Conservation (phyloP, 2,888 invertebrate species). For the Ecdyonurus torrentis region DNA sequence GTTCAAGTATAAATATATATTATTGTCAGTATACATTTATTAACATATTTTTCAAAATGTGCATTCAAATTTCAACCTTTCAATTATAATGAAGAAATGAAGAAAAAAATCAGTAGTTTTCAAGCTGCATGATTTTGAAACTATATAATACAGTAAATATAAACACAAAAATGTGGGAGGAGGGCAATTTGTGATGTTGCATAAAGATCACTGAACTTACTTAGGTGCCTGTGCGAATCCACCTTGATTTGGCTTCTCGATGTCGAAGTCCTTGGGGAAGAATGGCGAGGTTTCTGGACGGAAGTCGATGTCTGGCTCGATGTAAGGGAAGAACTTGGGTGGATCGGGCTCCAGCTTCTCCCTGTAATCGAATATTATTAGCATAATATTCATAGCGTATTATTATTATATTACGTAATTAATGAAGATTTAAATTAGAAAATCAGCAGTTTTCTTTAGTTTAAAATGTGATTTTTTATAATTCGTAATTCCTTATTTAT, state of each 20-base stretch:
- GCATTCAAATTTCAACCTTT: background rate
- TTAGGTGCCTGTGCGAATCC: slow-evolving; percentile 66
- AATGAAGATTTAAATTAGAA: no score
- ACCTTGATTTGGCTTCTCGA: slow-evolving; percentile 72
- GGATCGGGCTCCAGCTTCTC: slow-evolving; percentile 61
- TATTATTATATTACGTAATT: no score
- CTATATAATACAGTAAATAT: no score
- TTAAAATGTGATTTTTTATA: background rate
- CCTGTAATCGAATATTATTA: slow-evolving; percentile 30
- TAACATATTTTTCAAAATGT: background rate
- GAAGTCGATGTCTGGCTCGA: slow-evolving; percentile 66
- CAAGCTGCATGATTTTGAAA: no score
- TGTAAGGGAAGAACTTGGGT: slow-evolving; percentile 60
- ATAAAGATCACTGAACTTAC: no score
- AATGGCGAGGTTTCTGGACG: slow-evolving; percentile 70
- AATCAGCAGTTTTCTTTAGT: slow-evolving; percentile 6
- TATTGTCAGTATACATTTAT: background rate
- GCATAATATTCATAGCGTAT: no score
- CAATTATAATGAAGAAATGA: no score
- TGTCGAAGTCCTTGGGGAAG: slow-evolving; percentile 84
- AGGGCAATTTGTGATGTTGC: no score
- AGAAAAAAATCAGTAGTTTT: background rate
- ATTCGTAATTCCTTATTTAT: slow-evolving; percentile 1
- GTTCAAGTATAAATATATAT: background rate
- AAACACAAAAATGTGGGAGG: no score